These are phyloP conservation scores for Hippoglossus stenolepis DNA, from an alignment of 2,113 vertebrate species.

Conservation along the genomic window DNA sequence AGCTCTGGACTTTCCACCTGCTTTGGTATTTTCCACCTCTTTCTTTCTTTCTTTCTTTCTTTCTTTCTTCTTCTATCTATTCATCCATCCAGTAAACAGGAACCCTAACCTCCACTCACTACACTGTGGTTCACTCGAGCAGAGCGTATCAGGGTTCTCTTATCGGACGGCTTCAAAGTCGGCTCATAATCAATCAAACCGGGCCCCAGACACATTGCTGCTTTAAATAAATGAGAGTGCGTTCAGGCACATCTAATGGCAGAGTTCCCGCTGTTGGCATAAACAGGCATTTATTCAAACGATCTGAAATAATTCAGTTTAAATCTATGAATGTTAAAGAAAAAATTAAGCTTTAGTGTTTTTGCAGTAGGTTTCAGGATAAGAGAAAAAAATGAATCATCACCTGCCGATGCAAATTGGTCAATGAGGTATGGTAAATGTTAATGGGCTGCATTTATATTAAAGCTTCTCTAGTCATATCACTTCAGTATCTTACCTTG, in stretches of 20 bases:
- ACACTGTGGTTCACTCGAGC: not conserved
- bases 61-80: not conserved
- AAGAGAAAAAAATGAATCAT: no score
- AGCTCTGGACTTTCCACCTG: not conserved
- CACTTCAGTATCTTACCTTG: no score
- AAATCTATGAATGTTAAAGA: no score
- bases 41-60: not conserved
- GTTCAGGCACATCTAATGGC: conserved; percentile 29
- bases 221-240: conserved; percentile 27
- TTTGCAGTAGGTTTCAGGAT: no score
- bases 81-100: not conserved
- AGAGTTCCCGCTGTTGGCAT: not conserved
- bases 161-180: conserved; percentile 25
- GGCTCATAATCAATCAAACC: conserved; percentile 40
- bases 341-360: no score
- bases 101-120: not conserved
- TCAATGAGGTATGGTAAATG: no score
- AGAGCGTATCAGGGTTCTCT: not conserved
- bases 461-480: no score
- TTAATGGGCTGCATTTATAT: no score
- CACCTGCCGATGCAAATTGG: no score
- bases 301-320: no score
- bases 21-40: not conserved
- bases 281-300: no score
- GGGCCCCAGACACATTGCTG: conserved; percentile 18